These are phyloP conservation scores for Bolinopsis microptera DNA, from an alignment of 37 sponge, comb jelly and placozoan species.

Conservation along the genomic window DNA sequence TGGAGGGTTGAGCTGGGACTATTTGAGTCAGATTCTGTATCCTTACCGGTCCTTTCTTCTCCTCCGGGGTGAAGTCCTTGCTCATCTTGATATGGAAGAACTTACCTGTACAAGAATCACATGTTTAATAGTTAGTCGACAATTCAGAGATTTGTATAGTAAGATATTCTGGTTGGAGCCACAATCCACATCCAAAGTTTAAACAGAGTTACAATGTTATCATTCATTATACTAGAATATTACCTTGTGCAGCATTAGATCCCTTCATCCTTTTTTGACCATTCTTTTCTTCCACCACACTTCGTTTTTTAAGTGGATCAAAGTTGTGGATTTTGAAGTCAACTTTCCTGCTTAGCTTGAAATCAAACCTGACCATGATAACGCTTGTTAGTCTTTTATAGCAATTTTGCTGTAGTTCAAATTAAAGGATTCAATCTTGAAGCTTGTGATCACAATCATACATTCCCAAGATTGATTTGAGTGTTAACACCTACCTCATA, in stretches of 20 bases:
- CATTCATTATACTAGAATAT: no score
- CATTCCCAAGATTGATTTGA: no score
- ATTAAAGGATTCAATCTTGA: no score
- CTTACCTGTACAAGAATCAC: slow-evolving; percentile 20
- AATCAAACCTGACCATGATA: slow-evolving; percentile 19
- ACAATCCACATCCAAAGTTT: no score
- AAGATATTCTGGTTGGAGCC: no score
- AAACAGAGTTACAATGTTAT: no score
- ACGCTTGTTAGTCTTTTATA: no score
- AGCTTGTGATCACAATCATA: no score
- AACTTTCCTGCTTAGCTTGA: slow-evolving; percentile 60
- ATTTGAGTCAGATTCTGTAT: background rate
- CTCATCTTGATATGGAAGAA: slow-evolving; percentile 61
- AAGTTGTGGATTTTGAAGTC: slow-evolving; percentile 64
- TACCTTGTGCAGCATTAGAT: slow-evolving; percentile 16
- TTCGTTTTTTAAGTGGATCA: slow-evolving; percentile 44
- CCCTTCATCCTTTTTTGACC: slow-evolving; percentile 10
- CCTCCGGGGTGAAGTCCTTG: slow-evolving; percentile 21
- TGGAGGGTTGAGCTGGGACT: slow-evolving; percentile 39
- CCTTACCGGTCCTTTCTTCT: background rate
- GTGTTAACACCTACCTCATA: background rate
- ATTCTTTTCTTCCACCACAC: slow-evolving; percentile 37
- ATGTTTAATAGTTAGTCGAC: no score
- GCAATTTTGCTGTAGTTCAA: no score
- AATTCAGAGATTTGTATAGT: no score